Base-by-base conservation (phyloP, 1,140 invertebrate species). In the Megalonaias nervosa region DNA sequence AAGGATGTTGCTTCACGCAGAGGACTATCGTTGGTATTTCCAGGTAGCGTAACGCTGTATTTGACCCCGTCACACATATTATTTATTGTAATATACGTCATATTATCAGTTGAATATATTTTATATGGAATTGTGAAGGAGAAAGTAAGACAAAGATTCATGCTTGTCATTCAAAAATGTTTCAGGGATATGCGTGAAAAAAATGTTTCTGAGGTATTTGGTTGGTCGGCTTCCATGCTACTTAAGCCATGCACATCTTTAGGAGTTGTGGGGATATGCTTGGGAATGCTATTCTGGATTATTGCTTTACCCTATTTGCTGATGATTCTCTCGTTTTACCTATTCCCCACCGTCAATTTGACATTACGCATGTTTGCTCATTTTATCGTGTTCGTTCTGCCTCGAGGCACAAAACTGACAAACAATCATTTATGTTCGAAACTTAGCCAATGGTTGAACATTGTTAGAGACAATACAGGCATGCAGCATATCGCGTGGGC, bases 111-210 rank as follows among this genome's bases (percentile, higher is more conserved):
- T 26, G 74, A 75, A 57, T 68, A 66, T 23, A 57, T 26, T 48
- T 31, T 60, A 11, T 74, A 62, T 59, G 72, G 72, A 38, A 23
- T 74, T 21, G 59, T 74, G 55, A 58, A 65, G 9, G 38, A 59
- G 26, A 67, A 60, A 38, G 56, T 59, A 31, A 74, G 58, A 56
- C 64, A 74, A 67, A 48, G 64, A n/a, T 74, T 74, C 72, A 67
- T 67, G 26, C 59, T 74, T 23, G 64, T 74, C 11, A 17, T 74
- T 17, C 48, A 65, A 15, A 74, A 74, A 31, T 74, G 72, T 60
- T 74, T 74, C 21, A 23, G 65, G 55, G 72, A 74, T 65, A 74
- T 74, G 72, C 64, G 64, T 21, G 72, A 74, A 59, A 60, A 48
- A 64, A 67, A 74, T n/a, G 26, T 57, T 48, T 59, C 67, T 21